A percentile compares a stretch with the other conserved stretches of the same genome.
Conservation (phyloP, 1,140 invertebrate species). For the Lordiphosa mommai region DNA sequence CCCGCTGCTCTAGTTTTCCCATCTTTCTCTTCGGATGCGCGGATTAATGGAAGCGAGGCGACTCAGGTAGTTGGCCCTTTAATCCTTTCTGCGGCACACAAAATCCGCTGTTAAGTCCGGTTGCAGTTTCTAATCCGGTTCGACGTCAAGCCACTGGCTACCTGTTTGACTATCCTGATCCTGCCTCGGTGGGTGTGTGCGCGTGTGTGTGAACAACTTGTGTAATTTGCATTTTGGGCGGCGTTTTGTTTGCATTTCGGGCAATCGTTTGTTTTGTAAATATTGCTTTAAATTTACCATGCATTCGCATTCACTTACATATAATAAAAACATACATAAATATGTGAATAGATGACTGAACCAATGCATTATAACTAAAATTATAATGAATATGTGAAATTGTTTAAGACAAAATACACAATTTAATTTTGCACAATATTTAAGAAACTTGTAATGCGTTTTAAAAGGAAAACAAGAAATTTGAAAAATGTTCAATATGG, state of each 20-base stretch:
- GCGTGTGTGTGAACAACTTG: slow-evolving; percentile 16
- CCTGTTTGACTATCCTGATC: slow-evolving; percentile 7
- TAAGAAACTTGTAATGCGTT: too few relatives aligned
- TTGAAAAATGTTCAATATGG: too few relatives aligned
- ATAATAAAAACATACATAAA: slow-evolving; percentile 10
- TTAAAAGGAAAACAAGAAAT: too few relatives aligned
- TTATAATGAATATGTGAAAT: not conserved
- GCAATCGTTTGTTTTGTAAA: slow-evolving; percentile 60
- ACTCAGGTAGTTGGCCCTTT: slow-evolving; percentile 50
- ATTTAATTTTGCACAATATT: too few relatives aligned
- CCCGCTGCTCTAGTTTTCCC: slow-evolving; percentile 43
- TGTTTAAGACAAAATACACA: not conserved
- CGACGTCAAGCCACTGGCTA: slow-evolving; percentile 51
- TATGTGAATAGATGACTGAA: not conserved
- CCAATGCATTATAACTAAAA: not conserved
- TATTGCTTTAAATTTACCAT: slow-evolving; percentile 41
- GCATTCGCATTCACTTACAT: slow-evolving; percentile 1
- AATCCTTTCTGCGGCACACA: slow-evolving; percentile 58
- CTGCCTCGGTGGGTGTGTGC: not conserved
- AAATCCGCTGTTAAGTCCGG: slow-evolving; percentile 56
- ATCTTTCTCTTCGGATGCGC: slow-evolving; percentile 36
- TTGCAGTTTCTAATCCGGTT: slow-evolving; percentile 66
- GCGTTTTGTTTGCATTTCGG: slow-evolving; percentile 51
- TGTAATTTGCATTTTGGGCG: slow-evolving; percentile 51
- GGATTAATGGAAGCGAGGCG: slow-evolving; percentile 59